These are phyloP conservation scores for Limnothrissa miodon DNA, from an alignment of 2,113 vertebrate genomes.

Conservation along the genomic window DNA sequence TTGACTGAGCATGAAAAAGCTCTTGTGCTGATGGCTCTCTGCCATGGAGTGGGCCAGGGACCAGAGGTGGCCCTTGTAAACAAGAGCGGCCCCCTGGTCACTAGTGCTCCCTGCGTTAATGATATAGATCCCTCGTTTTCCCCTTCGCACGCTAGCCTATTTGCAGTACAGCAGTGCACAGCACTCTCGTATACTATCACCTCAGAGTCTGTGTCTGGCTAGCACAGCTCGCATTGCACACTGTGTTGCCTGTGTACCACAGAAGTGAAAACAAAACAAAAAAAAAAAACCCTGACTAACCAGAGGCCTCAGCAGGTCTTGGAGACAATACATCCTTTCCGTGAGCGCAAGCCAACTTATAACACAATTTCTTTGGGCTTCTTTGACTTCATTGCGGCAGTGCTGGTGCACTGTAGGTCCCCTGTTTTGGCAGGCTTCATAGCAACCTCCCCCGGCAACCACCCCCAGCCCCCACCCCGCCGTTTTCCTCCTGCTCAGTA, in stretches of 20 bases:
- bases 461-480: not conserved
- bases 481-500: slow-evolving; percentile 10
- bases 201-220: not conserved
- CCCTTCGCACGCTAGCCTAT: not conserved
- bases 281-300: not conserved
- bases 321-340: not conserved
- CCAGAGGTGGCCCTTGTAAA: slow-evolving; percentile 15
- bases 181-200: not conserved
- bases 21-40: slow-evolving; percentile 12
- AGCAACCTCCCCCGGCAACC: slow-evolving; percentile 1
- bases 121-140: not conserved
- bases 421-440: slow-evolving; percentile 13
- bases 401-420: not conserved
- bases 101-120: not conserved
- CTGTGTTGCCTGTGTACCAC: not conserved
- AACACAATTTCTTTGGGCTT: not conserved
- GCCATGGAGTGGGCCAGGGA: slow-evolving; percentile 1
- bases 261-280: not conserved
- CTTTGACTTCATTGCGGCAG: slow-evolving; percentile 1
- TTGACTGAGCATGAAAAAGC: slow-evolving; percentile 10
- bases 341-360: not conserved
- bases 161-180: not conserved
- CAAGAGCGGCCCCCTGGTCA: not conserved
- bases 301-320: not conserved
- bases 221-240: not conserved